Base-by-base conservation (phyloP, 1,140 invertebrate species). In the Oreohelix idahoensis region DNA sequence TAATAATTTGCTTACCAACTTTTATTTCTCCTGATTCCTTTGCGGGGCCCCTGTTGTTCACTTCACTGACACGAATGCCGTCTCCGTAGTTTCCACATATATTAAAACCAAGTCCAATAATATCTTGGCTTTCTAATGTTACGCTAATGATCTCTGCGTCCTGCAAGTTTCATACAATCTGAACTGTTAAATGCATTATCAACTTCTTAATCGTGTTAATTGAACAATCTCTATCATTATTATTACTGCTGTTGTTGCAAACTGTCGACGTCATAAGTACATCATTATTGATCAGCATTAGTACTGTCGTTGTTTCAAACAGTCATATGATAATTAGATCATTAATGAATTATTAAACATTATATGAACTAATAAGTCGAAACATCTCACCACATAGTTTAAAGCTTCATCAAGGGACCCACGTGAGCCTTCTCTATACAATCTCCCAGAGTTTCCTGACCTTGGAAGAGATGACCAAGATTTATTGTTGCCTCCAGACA, bases 31-130 rank as follows among this genome's bases (percentile, higher is more conserved):
- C 96, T 17, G 96, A 96, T 88, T 97, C 96, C 0, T 95, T 96
- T 0, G 97, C 97, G 0, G 97, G 97, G 0, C 97, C 97, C 83
- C 96, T 95, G 88, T 96, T 95, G 29, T 97, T 94, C 1, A 98
- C 95, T 86, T 97, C 96, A 90, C 96, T 97, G 39, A 98, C 95
- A 89, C 95, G 96, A 81, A 98, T 97, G 0, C 97, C 97, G 85
- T 98, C 96, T 81, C 96, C 93, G 94, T 97, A 97, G 88, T 96
- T 97, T 8, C 97, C 97, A 77, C 95, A 95, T 70, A 97, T 96
- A 89, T 96, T 96, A 92, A 98, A 96, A n/a, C 97, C 97, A 0
- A 98, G 93, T 0, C 97, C 97, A 0, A 96, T 97, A 93, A 97
- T 97, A 92, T 97, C 97, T 69, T 96, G 95, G 69, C 96, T 96